Conservation (phyloP, 2,797 vertebrate species). For the Orestias chungarensis region DNA sequence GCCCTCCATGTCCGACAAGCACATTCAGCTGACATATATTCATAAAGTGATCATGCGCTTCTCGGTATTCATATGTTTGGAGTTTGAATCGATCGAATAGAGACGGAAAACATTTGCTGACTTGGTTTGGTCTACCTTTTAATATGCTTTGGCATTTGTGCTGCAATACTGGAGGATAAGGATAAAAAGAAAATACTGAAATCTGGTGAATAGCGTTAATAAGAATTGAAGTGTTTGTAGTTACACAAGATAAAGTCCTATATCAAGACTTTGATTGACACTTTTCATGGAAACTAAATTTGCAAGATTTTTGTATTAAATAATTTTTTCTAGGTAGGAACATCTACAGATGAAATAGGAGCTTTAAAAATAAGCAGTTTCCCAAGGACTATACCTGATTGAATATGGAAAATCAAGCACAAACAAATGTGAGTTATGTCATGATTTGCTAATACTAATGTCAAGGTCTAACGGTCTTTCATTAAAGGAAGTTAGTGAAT, state of each 20-base stretch:
- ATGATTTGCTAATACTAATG: too few species aligned
- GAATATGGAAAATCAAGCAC: too few species aligned
- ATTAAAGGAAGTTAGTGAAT: too few species aligned
- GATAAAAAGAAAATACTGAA: neutral
- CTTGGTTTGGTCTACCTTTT: constrained; percentile 18
- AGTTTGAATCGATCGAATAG: constrained; percentile 21
- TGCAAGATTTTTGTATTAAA: too few species aligned
- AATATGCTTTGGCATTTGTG: constrained; percentile 20
- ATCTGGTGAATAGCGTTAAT: neutral
- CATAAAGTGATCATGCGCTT: constrained; percentile 24
- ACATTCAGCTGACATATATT: constrained; percentile 45
- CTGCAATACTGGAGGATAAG: constrained; percentile 4
- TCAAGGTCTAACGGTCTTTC: too few species aligned
- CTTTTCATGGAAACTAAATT: neutral
- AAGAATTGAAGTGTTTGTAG: neutral
- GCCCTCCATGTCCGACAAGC: constrained; percentile 22
- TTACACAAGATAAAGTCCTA: neutral
- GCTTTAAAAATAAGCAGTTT: too few species aligned
- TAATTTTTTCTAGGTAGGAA: too few species aligned
- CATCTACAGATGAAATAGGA: too few species aligned
- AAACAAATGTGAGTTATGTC: too few species aligned
- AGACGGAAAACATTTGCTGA: constrained; percentile 21
- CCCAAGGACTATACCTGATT: too few species aligned
- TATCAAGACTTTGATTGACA: neutral
- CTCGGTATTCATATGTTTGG: neutral